phyloP scores from a whole-genome alignment of 2,888 invertebrate species.

The Calliopum simillimum region DNA sequence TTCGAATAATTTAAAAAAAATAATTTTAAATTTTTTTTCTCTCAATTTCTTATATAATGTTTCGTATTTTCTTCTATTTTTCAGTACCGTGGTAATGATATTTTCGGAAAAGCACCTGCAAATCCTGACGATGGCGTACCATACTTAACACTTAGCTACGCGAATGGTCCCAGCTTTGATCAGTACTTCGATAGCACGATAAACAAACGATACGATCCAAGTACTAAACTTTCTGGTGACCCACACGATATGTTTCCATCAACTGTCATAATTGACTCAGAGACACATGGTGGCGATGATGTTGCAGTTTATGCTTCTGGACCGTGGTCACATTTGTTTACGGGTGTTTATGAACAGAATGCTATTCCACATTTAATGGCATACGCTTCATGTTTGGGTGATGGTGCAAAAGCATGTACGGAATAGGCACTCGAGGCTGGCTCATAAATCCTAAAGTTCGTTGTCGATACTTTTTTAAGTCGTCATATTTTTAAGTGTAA shows the following conservation, averaged over 20 bases:
- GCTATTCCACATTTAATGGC: constrained; percentile 81
- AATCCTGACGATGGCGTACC: constrained; percentile 71
- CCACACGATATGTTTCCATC: constrained; percentile 70
- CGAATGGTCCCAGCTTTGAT: constrained; percentile 78
- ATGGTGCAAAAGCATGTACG: constrained; percentile 59
- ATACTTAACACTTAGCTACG: constrained; percentile 78
- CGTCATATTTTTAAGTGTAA: no score
- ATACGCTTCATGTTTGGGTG: constrained; percentile 80
- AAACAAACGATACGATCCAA: constrained; percentile 58
- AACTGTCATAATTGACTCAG: constrained; percentile 67
- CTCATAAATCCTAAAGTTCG: no score
- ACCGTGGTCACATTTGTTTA: constrained; percentile 85
- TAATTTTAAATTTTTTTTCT: neutral
- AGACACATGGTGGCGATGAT: constrained; percentile 85
- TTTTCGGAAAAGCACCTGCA: constrained; percentile 53
- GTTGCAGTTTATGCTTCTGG: constrained; percentile 82
- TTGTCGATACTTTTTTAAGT: no score
- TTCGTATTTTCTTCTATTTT: neutral
- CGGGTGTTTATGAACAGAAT: constrained; percentile 83
- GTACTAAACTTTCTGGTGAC: constrained; percentile 49
- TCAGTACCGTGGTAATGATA: constrained; percentile 57
- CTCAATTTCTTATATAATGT: neutral
- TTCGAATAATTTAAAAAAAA: no score
- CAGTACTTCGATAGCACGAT: constrained; percentile 53
- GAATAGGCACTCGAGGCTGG: no score